Percentiles rank a stretch among this genome's conserved stretches.
These are phyloP conservation scores for Ceyx margarethae DNA, from an alignment of 2,113 vertebrate genomes.

Conservation along the genomic window DNA sequence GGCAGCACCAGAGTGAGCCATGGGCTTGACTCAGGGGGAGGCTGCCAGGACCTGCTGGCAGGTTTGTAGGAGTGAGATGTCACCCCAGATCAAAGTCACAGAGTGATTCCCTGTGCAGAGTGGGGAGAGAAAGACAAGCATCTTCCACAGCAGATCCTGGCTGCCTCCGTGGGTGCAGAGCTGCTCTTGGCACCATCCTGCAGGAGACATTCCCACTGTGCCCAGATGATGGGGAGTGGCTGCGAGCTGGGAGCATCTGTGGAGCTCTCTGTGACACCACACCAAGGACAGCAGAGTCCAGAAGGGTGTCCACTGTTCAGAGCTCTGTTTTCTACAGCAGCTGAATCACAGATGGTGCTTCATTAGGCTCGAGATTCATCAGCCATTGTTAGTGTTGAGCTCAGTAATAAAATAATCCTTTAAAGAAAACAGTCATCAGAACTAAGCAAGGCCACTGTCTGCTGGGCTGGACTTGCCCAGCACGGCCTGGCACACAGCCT, in stretches of 20 bases:
- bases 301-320: background rate
- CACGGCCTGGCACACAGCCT: background rate
- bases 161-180: background rate
- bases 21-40: accelerated
- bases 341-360: background rate
- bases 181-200: background rate
- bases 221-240: background rate
- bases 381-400: background rate
- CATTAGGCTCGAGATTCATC: background rate
- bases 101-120: background rate
- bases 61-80: background rate
- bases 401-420: background rate
- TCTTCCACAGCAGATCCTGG: background rate
- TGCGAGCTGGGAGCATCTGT: background rate
- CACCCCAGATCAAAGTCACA: background rate
- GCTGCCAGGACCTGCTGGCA: background rate
- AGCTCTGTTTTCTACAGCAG: background rate
- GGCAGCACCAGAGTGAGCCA: accelerated
- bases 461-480: background rate
- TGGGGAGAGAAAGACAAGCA: background rate
- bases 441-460: background rate
- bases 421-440: background rate
- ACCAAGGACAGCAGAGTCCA: background rate
- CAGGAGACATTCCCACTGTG: accelerated
- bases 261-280: background rate